A percentile compares a stretch with the other conserved stretches of the same genome.
Evolutionary conservation across 2,113 vertebrate species (phyloP).

Genomic region (Micronycteris hirsuta): DNA sequence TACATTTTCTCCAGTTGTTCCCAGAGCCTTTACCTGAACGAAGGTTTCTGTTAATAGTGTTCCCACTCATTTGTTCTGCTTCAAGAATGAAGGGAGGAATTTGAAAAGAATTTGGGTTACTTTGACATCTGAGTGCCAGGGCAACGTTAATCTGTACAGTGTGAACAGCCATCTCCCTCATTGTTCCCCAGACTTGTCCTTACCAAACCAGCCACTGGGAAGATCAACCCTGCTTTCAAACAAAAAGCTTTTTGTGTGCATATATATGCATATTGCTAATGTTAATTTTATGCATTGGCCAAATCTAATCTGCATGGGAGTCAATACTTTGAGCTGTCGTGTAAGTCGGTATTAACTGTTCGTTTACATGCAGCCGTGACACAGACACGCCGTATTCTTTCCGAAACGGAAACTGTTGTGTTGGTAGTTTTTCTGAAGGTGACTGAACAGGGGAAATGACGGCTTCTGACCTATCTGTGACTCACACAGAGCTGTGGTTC

Average conservation of each 20-base stretch:
- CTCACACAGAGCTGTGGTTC: background rate
- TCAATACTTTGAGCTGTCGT: background rate
- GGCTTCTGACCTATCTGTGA: constrained; percentile 10
- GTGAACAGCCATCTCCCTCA: constrained; percentile 49
- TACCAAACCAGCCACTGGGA: background rate
- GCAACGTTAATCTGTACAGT: constrained; percentile 46
- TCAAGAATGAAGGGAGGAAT: constrained; percentile 24
- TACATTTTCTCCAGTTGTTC: background rate
- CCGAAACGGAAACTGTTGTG: constrained; percentile 4
- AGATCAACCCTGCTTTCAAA: background rate
- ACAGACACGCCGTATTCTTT: background rate
- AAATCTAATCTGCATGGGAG: background rate
- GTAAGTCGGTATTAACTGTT: background rate
- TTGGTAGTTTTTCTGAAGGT: constrained; percentile 1
- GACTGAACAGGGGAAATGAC: background rate
- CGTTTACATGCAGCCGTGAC: background rate
- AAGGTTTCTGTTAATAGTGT: background rate
- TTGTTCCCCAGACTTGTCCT: background rate
- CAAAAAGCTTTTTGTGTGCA: background rate
- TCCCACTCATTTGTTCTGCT: constrained; percentile 30
- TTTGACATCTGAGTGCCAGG: constrained; percentile 35
- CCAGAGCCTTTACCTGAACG: background rate
- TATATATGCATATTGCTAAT: background rate
- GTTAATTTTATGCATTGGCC: background rate
- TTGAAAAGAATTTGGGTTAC: constrained; percentile 52